Evolutionary conservation across 2,113 vertebrate genomes (phyloP).

Genomic region (Mirounga angustirostris): DNA sequence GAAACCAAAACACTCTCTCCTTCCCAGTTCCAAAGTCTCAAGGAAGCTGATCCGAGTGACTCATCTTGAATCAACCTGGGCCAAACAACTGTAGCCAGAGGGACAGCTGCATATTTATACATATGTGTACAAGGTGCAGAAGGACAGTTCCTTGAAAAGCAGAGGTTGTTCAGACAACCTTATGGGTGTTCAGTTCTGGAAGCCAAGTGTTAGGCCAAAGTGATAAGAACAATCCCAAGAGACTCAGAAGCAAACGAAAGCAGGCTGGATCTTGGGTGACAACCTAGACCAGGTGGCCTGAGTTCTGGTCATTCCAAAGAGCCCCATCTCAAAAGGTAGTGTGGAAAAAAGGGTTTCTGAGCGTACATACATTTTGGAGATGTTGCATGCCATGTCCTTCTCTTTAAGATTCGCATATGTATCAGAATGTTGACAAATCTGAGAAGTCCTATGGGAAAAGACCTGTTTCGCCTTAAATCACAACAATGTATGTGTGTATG

Average conservation of each 20-base stretch:
- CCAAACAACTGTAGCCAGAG: neutral
- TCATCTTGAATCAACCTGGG: neutral
- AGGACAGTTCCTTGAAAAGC: neutral
- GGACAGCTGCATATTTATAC: neutral
- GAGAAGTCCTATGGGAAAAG: conserved; percentile 12
- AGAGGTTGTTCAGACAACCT: neutral
- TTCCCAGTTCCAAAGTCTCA: conserved; percentile 28
- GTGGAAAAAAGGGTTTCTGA: neutral
- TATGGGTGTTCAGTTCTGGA: neutral
- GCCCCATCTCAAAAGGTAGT: neutral
- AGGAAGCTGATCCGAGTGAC: neutral
- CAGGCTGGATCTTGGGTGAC: neutral
- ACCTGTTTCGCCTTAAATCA: conserved; percentile 10
- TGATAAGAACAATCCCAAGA: neutral
- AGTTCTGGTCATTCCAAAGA: conserved; percentile 10
- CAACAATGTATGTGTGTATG: neutral
- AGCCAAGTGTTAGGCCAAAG: neutral
- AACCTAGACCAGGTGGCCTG: neutral
- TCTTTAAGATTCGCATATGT: neutral
- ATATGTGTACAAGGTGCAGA: neutral
- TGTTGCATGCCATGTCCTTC: neutral
- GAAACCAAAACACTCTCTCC: neutral
- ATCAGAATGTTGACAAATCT: neutral
- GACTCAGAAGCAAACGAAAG: neutral
- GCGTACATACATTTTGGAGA: neutral